Conservation (phyloP, 2,888 invertebrate genomes). For the Eupithecia exiguata region DNA sequence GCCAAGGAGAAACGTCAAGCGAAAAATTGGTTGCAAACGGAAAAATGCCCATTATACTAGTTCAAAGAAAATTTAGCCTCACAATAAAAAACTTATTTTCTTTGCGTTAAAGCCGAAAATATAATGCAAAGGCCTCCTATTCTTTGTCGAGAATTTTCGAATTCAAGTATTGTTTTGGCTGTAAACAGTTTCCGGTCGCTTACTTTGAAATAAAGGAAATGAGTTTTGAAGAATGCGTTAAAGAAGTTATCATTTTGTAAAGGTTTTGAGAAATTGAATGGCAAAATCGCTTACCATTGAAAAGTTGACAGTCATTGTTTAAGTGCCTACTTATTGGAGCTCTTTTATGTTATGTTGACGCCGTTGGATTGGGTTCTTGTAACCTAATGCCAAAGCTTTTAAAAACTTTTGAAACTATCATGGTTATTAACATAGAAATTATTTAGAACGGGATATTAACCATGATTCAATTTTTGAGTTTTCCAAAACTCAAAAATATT, state of each 20-base stretch:
- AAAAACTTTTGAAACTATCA: no score
- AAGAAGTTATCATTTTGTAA: conserved; percentile 37
- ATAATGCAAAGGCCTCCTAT: conserved; percentile 40
- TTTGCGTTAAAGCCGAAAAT: conserved; percentile 44
- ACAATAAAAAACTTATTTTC: conserved; percentile 46
- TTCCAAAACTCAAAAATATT: no score
- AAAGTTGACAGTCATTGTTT: conserved; percentile 10
- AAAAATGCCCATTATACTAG: conserved; percentile 44
- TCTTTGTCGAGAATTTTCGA: conserved; percentile 41
- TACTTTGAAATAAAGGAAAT: conserved; percentile 47
- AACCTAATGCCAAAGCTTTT: neutral
- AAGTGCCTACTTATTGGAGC: conserved; percentile 2
- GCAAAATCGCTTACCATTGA: conserved; percentile 19
- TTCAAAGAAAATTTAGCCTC: conserved; percentile 44
- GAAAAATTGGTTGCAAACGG: conserved; percentile 44
- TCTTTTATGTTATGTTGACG: neutral
- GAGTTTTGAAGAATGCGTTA: conserved; percentile 43
- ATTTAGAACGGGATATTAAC: no score
- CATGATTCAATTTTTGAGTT: no score
- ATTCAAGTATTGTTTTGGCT: conserved; percentile 45
- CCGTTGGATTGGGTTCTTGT: neutral
- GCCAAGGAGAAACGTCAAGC: conserved; percentile 41
- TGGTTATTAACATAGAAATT: no score
- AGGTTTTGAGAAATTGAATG: conserved; percentile 31
- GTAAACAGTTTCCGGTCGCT: conserved; percentile 45